Percentiles rank a stretch among this genome's conserved stretches.
Conservation (phyloP, 2,888 invertebrate genomes). For the Drosophila paranaensis region DNA sequence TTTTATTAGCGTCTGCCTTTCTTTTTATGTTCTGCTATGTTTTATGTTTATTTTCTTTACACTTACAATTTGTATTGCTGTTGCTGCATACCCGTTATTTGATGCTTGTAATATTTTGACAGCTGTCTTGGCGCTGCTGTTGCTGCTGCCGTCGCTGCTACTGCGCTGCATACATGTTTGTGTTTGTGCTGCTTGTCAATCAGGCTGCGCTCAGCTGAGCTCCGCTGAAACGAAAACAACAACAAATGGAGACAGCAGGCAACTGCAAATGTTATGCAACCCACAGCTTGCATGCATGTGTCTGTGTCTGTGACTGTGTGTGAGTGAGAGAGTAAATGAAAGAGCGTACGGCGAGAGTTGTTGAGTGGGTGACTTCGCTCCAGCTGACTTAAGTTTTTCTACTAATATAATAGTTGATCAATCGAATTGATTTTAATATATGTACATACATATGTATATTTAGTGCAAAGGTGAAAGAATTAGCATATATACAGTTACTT, state of each 20-base stretch:
- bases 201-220: slow-evolving; percentile 52
- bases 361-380: slow-evolving; percentile 6
- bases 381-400: slow-evolving; percentile 1
- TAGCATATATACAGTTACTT: no score
- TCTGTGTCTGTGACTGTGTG: background rate
- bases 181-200: slow-evolving; percentile 20
- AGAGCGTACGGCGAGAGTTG: slow-evolving; percentile 3
- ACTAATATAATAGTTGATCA: no score
- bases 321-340: slow-evolving; percentile 3
- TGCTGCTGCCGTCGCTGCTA: background rate
- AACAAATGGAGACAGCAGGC: slow-evolving; percentile 15
- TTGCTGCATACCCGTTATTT: slow-evolving; percentile 41
- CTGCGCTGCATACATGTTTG: background rate
- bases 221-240: slow-evolving; percentile 31
- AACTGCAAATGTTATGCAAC: slow-evolving; percentile 54
- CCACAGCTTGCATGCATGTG: slow-evolving; percentile 4
- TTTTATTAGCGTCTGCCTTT: slow-evolving; percentile 58
- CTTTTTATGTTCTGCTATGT: slow-evolving; percentile 49
- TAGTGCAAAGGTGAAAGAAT: no score
- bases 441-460: no score
- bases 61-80: slow-evolving; percentile 52
- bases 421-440: no score
- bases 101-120: slow-evolving; percentile 55
- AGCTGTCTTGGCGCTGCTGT: slow-evolving; percentile 39
- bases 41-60: slow-evolving; percentile 62